These are phyloP conservation scores for Spisula solida DNA, from an alignment of 2,888 invertebrate species.

Conservation along the genomic window DNA sequence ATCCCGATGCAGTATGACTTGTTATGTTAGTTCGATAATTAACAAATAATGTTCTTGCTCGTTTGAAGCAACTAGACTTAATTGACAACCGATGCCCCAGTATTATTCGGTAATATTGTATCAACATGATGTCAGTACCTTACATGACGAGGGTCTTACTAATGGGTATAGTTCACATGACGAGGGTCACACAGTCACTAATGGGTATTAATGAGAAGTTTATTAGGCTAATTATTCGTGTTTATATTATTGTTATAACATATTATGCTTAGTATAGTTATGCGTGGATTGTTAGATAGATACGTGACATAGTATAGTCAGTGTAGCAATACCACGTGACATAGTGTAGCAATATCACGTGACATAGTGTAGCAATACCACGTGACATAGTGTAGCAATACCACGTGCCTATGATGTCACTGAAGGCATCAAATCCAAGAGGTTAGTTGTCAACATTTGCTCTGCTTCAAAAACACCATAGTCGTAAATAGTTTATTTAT, in stretches of 20 bases:
- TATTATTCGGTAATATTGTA: not conserved
- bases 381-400: no score
- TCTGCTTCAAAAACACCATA: no score
- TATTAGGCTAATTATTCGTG: not conserved
- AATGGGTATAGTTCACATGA: not conserved
- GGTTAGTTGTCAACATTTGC: no score
- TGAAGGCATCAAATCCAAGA: no score
- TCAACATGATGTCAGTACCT: not conserved
- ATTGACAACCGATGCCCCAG: not conserved
- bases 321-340: no score
- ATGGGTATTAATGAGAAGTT: not conserved
- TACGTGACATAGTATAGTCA: no score
- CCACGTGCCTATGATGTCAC: no score
- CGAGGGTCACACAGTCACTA: not conserved
- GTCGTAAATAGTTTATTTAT: no score
- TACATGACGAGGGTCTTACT: not conserved
- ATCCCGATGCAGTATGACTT: not conserved
- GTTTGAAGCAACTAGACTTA: not conserved
- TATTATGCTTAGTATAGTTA: no score
- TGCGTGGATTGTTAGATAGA: no score
- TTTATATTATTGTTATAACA: not conserved
- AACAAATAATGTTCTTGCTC: not conserved
- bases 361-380: no score
- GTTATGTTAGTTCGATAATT: not conserved
- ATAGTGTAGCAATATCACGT: no score